Conservation (phyloP, 2,888 invertebrate genomes). For the Esperia sulphurella region DNA sequence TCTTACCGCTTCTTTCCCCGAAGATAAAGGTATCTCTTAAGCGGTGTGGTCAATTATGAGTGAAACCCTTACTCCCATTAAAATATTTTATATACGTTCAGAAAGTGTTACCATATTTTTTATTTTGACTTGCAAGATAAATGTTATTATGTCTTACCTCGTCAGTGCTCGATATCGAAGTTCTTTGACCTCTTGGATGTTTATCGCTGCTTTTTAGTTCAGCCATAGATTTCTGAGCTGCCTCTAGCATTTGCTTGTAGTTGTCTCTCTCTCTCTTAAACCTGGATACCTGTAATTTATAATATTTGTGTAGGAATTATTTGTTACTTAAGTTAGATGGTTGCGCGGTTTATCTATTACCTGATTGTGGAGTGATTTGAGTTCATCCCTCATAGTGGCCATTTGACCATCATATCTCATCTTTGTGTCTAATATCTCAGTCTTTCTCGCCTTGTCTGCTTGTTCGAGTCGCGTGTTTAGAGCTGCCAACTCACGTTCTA, state of each 20-base stretch:
- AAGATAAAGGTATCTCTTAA: no score
- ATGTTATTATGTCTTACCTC: conserved; percentile 79
- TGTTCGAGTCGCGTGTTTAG: conserved; percentile 82
- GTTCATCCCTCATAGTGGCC: conserved; percentile 88
- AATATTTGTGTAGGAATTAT: not conserved
- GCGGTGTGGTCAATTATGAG: no score
- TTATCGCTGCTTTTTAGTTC: conserved; percentile 83
- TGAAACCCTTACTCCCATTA: not conserved
- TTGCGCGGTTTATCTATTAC: conserved; percentile 38
- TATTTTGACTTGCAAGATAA: not conserved
- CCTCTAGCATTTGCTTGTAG: conserved; percentile 93
- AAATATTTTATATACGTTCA: not conserved
- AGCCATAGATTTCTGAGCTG: conserved; percentile 90
- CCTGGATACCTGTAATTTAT: conserved; percentile 75
- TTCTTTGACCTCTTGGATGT: conserved; percentile 69
- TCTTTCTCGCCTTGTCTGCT: conserved; percentile 85
- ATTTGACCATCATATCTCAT: conserved; percentile 92
- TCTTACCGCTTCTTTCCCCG: not conserved
- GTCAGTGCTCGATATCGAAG: conserved; percentile 86
- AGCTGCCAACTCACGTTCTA: conserved; percentile 87
- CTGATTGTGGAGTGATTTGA: conserved; percentile 89
- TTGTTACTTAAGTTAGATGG: not conserved
- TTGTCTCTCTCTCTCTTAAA: conserved; percentile 93
- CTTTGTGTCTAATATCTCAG: conserved; percentile 89
- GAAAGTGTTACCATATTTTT: not conserved